A percentile compares a stretch with the other conserved stretches of the same genome.
phyloP scores from a whole-genome alignment of 2,797 vertebrate genomes.

The Poeciliopsis infans region DNA sequence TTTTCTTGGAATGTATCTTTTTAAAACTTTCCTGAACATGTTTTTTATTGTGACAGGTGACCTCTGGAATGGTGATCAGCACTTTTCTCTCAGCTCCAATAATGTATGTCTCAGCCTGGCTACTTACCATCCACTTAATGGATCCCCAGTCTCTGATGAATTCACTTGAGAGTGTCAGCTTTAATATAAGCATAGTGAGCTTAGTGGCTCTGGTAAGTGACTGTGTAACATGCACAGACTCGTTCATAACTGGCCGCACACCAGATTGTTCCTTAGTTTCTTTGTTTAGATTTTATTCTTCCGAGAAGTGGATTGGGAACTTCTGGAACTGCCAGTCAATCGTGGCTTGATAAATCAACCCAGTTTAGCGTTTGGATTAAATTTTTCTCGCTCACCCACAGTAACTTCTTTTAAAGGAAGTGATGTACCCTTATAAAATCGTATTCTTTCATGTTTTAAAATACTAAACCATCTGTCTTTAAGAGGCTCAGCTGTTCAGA shows the following conservation, averaged over 20 bases:
- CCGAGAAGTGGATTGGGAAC: not conserved
- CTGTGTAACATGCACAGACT: not conserved
- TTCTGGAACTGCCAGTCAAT: not conserved
- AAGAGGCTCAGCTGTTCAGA: not conserved
- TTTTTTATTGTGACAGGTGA: constrained; percentile 80
- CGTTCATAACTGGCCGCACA: not conserved
- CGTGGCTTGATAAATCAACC: not conserved
- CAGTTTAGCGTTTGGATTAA: not conserved
- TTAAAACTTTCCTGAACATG: not conserved
- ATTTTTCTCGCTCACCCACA: not conserved
- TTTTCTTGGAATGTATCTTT: not conserved
- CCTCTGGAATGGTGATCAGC: constrained; percentile 97
- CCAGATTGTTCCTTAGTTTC: not conserved
- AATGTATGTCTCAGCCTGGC: constrained; percentile 97
- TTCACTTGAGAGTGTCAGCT: constrained; percentile 90
- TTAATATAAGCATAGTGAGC: constrained; percentile 94
- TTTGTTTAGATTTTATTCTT: constrained; percentile 4
- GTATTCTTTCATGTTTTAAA: not conserved
- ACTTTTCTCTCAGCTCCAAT: constrained; percentile 98
- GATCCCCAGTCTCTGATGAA: constrained; percentile 86
- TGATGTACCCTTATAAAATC: not conserved
- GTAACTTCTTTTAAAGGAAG: not conserved
- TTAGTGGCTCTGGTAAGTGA: constrained; percentile 90
- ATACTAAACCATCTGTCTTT: not conserved
- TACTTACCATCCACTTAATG: constrained; percentile 91